Base-by-base conservation (phyloP, 2,888 invertebrate genomes). In the Diarsia rubi region DNA sequence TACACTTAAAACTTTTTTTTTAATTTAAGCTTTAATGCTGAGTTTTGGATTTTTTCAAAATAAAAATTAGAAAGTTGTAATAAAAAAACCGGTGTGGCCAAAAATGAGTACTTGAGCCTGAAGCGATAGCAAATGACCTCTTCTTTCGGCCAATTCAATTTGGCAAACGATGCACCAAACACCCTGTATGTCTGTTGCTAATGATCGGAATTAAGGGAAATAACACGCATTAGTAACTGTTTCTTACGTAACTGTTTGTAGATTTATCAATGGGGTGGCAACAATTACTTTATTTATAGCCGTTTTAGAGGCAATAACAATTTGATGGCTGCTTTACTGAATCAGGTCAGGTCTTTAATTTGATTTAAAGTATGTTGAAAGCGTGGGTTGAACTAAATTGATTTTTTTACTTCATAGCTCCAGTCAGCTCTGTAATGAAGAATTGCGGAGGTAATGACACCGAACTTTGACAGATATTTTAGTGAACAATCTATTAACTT, bases 181-280 rank as follows among this genome's bases (percentile, higher is more conserved):
- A n/a, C n/a, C n/a, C n/a, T n/a, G n/a, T n/a, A 83, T 85, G 54
- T 62, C 44, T 63, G 60, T 57, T 73, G 70, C 77, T 84, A 85
- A 84, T 84, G 83, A 85, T 80, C 69, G 60, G 79, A 85, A 85
- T 84, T 82, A 85, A 76, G 57, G 68, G n/a, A 75, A 78, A 82
- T 73, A 52, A 78, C 75, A 85, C 63, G 75, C 69, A 78, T 79
- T 79, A 78, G 73, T 71, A 59, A 63, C 12, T 63, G 57, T 62
- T 70, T 74, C 14, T 57, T 42, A 62, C 66, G 54, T 66, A 64
- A 79, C 52, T 63, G 73, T 47, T 70, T 52, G 69, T 27, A 49
- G 45, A 74, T 82, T 69, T 78, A 73, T 73, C 64, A 60, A 49
- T 64, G 37, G 68, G 31, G 31, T 31, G 76, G 67, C 66, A 65